Evolutionary conservation across 2,888 invertebrate species (phyloP), one percentile per base, ranked within the genome.

Genomic region (Nysson spinosus): DNA sequence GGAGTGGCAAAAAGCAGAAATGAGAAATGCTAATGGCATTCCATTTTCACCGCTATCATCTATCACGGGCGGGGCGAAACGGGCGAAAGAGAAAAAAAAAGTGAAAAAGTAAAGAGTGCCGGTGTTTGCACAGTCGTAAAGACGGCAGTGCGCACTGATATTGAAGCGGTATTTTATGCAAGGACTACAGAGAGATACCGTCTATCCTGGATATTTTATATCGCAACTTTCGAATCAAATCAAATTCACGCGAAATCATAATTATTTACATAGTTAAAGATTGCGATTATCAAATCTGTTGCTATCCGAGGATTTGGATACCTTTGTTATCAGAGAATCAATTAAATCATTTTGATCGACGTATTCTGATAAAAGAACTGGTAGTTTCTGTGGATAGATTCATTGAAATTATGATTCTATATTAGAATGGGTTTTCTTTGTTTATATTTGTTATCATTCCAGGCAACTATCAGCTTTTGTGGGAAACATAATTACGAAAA

Each of bases 1-100:
- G 68, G 57, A 64, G 62, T 56, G 63, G 76, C 60, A 75, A 75
- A 75, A 72, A 66, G 70, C 68, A 75, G 76, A 73, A 75, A 75
- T 73, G 76, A 75, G 75, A 75, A 75, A 75, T 76, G 75, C 76
- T 75, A 75, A 75, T 75, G 76, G 75, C 75, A 76, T 75, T 75
- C 75, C 76, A 72, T 75, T 75, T 71, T 76, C 76, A 68, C 68
- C 70, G 72, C 75, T 75, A 75, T 75, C 76, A 75, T 75, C 72
- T 72, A 76, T 72, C 72, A 68, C 70, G 65, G 66, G 24, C 32
- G 43, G 47, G 17, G 37, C 49, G 50, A 37, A 12, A 17, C 30
- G 17, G 11, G 3, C 9, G 16, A 17, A n/a, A 19, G 49, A 51
- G 32, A 14, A 11, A 30, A 22, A 20, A 32, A 7, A n/a, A 14